These are phyloP conservation scores for Styela clava DNA, from an alignment of 23 tunicate species.

Conservation along the genomic window DNA sequence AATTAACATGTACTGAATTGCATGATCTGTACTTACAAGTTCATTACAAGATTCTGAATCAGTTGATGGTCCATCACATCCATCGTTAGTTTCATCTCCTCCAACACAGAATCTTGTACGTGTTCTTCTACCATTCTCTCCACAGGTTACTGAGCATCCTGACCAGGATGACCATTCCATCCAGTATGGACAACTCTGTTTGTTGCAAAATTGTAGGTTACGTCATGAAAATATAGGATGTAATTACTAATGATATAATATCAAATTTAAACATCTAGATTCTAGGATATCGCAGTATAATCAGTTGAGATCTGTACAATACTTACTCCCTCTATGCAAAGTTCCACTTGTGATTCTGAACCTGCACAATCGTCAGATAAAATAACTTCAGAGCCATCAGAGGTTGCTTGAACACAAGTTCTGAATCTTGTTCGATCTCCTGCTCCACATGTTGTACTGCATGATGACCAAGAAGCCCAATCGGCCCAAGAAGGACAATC, in stretches of 20 bases:
- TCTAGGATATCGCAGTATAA: not conserved
- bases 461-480: slow-evolving; percentile 21
- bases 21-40: not conserved
- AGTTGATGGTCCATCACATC: slow-evolving; percentile 16
- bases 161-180: slow-evolving; percentile 54
- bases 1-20: no score
- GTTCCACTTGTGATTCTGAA: not conserved
- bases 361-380: slow-evolving; percentile 26
- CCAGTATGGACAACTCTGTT: slow-evolving; percentile 63
- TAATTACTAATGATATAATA: no score
- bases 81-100: slow-evolving; percentile 26
- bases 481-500: slow-evolving; percentile 18
- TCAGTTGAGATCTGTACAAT: not conserved
- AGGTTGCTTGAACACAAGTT: slow-evolving; percentile 32
- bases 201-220: not conserved
- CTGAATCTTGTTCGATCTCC: slow-evolving; percentile 14
- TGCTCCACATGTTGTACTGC: slow-evolving; percentile 20
- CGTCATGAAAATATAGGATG: no score
- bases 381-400: slow-evolving; percentile 52
- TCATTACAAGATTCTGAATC: slow-evolving; percentile 21
- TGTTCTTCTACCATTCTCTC: slow-evolving; percentile 27
- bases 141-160: slow-evolving; percentile 53
- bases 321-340: slow-evolving; percentile 30
- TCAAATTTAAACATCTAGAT: no score
- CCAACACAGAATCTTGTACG: slow-evolving; percentile 35